phyloP scores from a whole-genome alignment of 2,888 invertebrate genomes.

The Helleia helle region DNA sequence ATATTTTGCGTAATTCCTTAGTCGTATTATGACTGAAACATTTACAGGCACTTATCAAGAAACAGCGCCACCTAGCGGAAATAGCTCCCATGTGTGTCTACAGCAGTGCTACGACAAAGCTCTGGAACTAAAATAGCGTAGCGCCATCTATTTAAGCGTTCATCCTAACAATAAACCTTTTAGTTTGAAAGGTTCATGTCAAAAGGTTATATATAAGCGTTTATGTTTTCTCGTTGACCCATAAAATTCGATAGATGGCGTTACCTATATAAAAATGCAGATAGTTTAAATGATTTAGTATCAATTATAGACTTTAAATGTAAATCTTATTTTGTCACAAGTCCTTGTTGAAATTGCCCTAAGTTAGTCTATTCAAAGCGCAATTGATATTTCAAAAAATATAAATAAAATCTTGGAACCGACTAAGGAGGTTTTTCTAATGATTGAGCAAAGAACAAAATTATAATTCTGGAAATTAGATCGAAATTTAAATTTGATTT shows the following conservation, averaged over 20 bases:
- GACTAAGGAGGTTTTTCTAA: too few species aligned
- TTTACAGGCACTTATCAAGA: too few species aligned
- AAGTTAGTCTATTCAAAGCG: too few species aligned
- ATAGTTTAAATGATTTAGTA: background rate
- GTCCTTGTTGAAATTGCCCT: too few species aligned
- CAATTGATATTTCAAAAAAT: too few species aligned
- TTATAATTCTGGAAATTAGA: background rate
- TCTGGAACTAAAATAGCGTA: background rate
- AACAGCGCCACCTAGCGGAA: background rate
- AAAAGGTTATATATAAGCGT: background rate
- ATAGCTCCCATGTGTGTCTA: background rate
- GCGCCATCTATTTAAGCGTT: background rate
- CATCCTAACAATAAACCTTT: background rate
- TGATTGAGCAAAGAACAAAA: background rate
- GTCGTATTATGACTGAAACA: too few species aligned
- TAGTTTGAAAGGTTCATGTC: background rate
- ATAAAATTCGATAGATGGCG: background rate
- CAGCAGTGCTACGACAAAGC: background rate
- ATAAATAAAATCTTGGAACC: too few species aligned
- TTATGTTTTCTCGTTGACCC: background rate
- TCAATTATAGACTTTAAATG: background rate
- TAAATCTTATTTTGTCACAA: too few species aligned
- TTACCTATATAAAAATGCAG: background rate
- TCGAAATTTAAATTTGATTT: constrained; percentile 33
- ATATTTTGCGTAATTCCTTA: too few species aligned